Evolutionary conservation across 2,797 vertebrate genomes (phyloP), one percentile per base, ranked within the genome.

Genomic region (Myotis daubentonii): DNA sequence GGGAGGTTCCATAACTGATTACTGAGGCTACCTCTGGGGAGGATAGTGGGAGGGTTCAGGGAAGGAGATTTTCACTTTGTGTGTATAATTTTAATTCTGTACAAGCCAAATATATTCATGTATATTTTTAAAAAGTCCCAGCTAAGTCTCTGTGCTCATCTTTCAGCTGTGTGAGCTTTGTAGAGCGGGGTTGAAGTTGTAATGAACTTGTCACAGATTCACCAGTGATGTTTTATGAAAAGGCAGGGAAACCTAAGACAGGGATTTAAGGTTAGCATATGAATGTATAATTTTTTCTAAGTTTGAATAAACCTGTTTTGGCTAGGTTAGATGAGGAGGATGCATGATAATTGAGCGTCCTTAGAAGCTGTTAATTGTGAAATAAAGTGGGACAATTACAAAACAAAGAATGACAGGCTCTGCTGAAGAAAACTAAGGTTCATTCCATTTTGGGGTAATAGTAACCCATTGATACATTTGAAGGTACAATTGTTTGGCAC

Each of bases 161-260:
- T 84, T 83, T 65, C 13, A 84, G 47, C 65, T 68, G 22, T 84
- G 20, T 83, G 23, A 76, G 22, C 57, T 53, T 55, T 84, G 6
- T 11, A 44, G 36, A 55, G 47, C 71, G 57, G 71, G 9, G 17
- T 68, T 76, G n/a, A 68, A 76, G 47, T 44, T 82, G 53, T 66
- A 47, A 33, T 55, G 71, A 68, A 55, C 47, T 44, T 51, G 44
- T 83, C 84, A 55, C 17, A 76, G 47, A 76, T 36, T 76, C 55
- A 85, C 71, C 60, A 84, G 30, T 33, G 17, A 28, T 84, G n/a
- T 86, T 92, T 86, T 86, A 20, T 79, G 3, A 92, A 76, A 92
- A 86, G 62, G n/a, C 82, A 78, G 82, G n/a, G 12, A 79, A 78
- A 36, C 62, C 33, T 75, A 33, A 66, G 83, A 55, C 3, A 66